These are phyloP conservation scores for Carapus acus DNA, from an alignment of 2,797 vertebrate species.

Conservation along the genomic window DNA sequence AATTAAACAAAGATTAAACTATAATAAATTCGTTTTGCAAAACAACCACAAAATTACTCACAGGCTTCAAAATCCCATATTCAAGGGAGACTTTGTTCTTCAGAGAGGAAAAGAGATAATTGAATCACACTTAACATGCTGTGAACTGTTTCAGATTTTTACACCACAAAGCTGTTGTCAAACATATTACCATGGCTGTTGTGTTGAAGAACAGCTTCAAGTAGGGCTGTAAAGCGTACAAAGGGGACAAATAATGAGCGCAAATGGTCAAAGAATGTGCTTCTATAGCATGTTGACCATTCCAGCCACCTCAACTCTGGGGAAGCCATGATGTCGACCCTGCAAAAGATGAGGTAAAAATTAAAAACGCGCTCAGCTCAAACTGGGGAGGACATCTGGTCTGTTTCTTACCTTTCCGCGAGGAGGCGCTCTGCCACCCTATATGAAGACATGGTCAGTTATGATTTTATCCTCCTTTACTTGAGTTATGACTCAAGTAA, in stretches of 20 bases:
- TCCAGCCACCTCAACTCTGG: slow-evolving; percentile 16
- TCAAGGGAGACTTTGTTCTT: slow-evolving; percentile 52
- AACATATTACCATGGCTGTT: slow-evolving; percentile 46
- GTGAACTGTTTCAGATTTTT: too few relatives aligned
- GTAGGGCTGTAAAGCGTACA: slow-evolving; percentile 42
- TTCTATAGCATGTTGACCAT: neutral
- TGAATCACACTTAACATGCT: too few relatives aligned
- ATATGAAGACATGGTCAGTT: slow-evolving; percentile 1
- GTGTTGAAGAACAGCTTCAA: slow-evolving; percentile 53
- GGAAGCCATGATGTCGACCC: slow-evolving; percentile 23
- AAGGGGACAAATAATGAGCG: neutral
- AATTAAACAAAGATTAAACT: neutral
- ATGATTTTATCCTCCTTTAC: neutral
- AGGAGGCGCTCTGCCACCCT: slow-evolving; percentile 1
- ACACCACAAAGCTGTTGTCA: too few relatives aligned
- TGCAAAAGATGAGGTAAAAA: slow-evolving; percentile 22
- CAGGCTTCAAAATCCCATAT: slow-evolving; percentile 43
- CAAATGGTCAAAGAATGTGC: neutral
- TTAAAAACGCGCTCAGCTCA: neutral
- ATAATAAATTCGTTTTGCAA: neutral
- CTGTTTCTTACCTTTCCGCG: slow-evolving; percentile 9
- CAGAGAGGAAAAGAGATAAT: slow-evolving; percentile 5
- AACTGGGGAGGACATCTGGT: neutral
- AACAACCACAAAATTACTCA: slow-evolving; percentile 37
- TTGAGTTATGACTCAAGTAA: neutral